Conservation (phyloP, 2,888 invertebrate genomes). For the Coleophora flavipennella region DNA sequence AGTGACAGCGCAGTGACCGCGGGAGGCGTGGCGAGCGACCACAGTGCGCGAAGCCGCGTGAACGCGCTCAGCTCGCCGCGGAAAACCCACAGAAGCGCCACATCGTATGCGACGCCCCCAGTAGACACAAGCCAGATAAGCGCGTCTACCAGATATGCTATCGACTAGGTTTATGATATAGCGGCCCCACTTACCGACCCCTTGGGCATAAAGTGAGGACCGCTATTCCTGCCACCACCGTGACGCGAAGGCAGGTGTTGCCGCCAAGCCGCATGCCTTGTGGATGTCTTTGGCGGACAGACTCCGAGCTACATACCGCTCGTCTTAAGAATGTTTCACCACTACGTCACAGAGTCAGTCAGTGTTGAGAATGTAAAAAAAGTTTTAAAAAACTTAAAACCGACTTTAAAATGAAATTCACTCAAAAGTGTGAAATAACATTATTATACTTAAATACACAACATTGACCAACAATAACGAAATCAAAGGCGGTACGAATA, state of each 20-base stretch:
- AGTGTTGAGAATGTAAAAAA: too few species aligned
- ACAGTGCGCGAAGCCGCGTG: conserved; percentile 83
- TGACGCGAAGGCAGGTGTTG: conserved; percentile 26
- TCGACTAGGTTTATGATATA: too few species aligned
- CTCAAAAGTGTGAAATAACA: too few species aligned
- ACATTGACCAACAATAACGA: too few species aligned
- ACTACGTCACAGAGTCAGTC: too few species aligned
- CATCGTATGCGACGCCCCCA: conserved; percentile 40
- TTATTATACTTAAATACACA: too few species aligned
- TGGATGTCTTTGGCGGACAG: neutral
- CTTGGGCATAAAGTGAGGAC: too few species aligned
- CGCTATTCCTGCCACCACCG: conserved; percentile 7
- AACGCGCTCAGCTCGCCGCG: conserved; percentile 89
- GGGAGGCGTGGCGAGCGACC: conserved; percentile 88
- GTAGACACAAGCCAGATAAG: conserved; percentile 12
- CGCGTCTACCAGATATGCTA: conserved; percentile 1
- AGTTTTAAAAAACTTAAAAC: too few species aligned
- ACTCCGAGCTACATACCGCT: conserved; percentile 5
- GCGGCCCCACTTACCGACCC: too few species aligned
- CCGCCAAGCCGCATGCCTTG: conserved; percentile 15
- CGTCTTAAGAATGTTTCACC: too few species aligned
- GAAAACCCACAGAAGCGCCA: conserved; percentile 84
- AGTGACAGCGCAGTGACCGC: conserved; percentile 90
- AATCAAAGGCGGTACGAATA: too few species aligned
- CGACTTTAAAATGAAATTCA: too few species aligned